Percentiles rank a stretch among this genome's conserved stretches.
These are phyloP conservation scores for Listronotus bonariensis DNA, from an alignment of 1,140 invertebrate species.

Conservation along the genomic window DNA sequence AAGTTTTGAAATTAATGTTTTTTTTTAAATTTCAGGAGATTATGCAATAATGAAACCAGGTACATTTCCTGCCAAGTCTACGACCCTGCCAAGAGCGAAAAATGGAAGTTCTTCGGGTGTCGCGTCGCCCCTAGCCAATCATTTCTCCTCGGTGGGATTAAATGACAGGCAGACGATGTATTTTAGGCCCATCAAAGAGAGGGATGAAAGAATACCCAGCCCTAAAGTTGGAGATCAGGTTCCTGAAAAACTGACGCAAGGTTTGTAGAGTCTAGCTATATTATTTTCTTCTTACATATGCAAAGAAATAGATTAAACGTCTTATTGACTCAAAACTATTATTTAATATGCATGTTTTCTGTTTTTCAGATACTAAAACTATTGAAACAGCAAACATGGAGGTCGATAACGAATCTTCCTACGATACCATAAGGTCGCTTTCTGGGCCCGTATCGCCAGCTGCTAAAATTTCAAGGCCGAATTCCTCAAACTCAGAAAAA, in stretches of 20 bases:
- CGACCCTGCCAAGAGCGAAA: slow-evolving; percentile 10
- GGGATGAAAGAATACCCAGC: slow-evolving; percentile 32
- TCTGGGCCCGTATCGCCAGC: slow-evolving; percentile 50
- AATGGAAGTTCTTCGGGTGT: neutral
- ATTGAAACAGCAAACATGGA: slow-evolving; percentile 25
- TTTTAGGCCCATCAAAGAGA: slow-evolving; percentile 47
- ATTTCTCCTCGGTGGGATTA: slow-evolving; percentile 28
- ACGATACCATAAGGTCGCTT: slow-evolving; percentile 13
- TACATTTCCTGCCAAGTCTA: neutral
- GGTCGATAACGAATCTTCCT: slow-evolving; percentile 17
- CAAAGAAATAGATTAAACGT: too few relatives aligned
- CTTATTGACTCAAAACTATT: too few relatives aligned
- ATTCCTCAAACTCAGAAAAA: slow-evolving; percentile 51
- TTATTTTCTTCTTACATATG: too few relatives aligned
- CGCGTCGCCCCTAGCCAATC: slow-evolving; percentile 24
- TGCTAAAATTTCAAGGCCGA: slow-evolving; percentile 50
- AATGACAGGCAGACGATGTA: slow-evolving; percentile 29
- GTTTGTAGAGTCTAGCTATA: slow-evolving; percentile 3
- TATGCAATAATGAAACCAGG: slow-evolving; percentile 54
- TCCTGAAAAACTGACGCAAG: slow-evolving; percentile 20
- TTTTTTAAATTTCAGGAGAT: slow-evolving; percentile 34
- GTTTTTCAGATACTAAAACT: slow-evolving; percentile 20
- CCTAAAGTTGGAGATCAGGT: slow-evolving; percentile 28
- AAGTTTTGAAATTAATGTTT: too few relatives aligned
- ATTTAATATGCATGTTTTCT: neutral